Evolutionary conservation across 2,797 vertebrate genomes (phyloP).

Genomic region (Gobionotothen gibberifrons): DNA sequence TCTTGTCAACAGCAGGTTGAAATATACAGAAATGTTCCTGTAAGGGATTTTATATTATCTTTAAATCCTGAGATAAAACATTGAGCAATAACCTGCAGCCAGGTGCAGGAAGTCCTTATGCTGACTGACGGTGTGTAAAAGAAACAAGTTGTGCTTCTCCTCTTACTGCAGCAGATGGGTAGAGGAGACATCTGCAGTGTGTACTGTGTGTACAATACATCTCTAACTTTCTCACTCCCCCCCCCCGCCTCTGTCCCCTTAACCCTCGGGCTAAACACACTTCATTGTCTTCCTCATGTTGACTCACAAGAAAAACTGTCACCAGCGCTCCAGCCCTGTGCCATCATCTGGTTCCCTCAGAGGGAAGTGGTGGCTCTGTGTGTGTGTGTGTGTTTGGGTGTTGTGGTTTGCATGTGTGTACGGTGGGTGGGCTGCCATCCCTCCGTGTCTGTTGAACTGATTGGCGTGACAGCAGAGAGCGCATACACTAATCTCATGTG

Average conservation of each 20-base stretch:
- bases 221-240: conserved; percentile 38
- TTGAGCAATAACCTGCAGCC: neutral
- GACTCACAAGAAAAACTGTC: conserved; percentile 69
- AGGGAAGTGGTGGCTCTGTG: conserved; percentile 37
- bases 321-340: conserved; percentile 54
- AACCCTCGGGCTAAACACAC: conserved; percentile 69
- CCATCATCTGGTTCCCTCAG: conserved; percentile 66
- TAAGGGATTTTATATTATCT: neutral
- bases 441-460: conserved; percentile 59
- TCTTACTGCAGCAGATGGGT: conserved; percentile 51
- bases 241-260: conserved; percentile 45
- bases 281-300: conserved; percentile 67
- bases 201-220: conserved; percentile 45
- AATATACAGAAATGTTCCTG: neutral
- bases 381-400: conserved; percentile 30
- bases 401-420: conserved; percentile 61
- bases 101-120: conserved; percentile 1
- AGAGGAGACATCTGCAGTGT: conserved; percentile 60
- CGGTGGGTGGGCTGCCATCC: conserved; percentile 68
- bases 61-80: neutral
- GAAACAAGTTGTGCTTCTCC: conserved; percentile 10
- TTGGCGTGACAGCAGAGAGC: conserved; percentile 67
- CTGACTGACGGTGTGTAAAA: conserved; percentile 24
- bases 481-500: conserved; percentile 73
- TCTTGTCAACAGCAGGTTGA: neutral